These are phyloP conservation scores for Drosophila ficusphila DNA, from an alignment of 1,140 invertebrate species.

Conservation along the genomic window DNA sequence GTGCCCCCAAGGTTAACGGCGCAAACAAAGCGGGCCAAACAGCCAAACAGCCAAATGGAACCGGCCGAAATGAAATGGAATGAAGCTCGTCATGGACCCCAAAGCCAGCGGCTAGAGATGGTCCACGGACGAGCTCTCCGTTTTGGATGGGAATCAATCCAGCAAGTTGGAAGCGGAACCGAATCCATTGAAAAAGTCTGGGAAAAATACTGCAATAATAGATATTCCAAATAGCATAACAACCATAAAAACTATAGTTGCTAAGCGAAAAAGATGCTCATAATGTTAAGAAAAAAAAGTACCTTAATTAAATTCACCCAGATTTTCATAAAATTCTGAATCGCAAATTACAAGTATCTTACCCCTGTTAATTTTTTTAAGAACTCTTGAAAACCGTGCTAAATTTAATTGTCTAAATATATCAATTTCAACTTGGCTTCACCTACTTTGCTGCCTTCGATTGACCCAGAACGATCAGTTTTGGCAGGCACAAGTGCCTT, in stretches of 20 bases:
- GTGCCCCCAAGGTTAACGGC: conserved; percentile 78
- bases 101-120: conserved; percentile 51
- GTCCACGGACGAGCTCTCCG: conserved; percentile 28
- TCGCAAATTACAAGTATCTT: too few species aligned
- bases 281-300: too few species aligned
- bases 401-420: conserved; percentile 2
- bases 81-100: conserved; percentile 43
- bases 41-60: conserved; percentile 49
- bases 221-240: too few species aligned
- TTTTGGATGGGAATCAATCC: conserved; percentile 14
- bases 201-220: too few species aligned
- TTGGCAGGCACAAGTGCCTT: conserved; percentile 27
- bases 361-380: not conserved
- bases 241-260: too few species aligned
- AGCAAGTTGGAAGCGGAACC: conserved; percentile 1
- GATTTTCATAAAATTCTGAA: too few species aligned
- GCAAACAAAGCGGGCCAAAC: conserved; percentile 68
- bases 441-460: conserved; percentile 25
- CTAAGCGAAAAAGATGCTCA: too few species aligned
- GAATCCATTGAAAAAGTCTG: too few species aligned
- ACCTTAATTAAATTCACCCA: too few species aligned
- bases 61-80: conserved; percentile 67
- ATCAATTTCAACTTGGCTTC: conserved; percentile 25
- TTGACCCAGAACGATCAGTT: conserved; percentile 30
- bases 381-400: not conserved